A percentile compares a stretch with the other conserved stretches of the same genome.
Conservation (phyloP, 2,888 invertebrate genomes). For the Neuroscelio doddi region DNA sequence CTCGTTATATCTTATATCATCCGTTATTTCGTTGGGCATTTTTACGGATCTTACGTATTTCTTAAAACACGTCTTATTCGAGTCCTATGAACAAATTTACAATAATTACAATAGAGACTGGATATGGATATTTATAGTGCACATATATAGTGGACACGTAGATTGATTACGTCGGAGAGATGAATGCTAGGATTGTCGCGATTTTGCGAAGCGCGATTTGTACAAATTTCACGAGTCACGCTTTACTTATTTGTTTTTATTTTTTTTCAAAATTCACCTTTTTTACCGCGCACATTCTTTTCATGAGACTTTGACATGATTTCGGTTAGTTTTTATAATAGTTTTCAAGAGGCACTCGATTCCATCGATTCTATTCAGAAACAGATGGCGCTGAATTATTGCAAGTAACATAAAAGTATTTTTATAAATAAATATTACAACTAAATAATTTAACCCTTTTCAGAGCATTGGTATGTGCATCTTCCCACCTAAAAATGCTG, state of each 20-base stretch:
- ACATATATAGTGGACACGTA: conserved; percentile 59
- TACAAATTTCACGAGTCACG: not conserved
- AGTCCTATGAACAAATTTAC: conserved; percentile 67
- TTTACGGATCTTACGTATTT: conserved; percentile 9
- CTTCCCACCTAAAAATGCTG: too few species aligned
- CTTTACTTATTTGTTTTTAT: too few species aligned
- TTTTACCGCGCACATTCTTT: not conserved
- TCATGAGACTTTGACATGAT: not conserved
- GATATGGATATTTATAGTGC: conserved; percentile 56
- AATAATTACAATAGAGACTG: conserved; percentile 62
- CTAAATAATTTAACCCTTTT: too few species aligned
- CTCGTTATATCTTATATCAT: conserved; percentile 49
- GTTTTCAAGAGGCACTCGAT: conserved; percentile 16
- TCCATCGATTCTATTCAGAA: conserved; percentile 3
- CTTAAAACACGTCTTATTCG: not conserved
- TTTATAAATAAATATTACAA: not conserved
- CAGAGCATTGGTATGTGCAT: too few species aligned
- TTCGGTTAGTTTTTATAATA: not conserved
- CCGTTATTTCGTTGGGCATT: conserved; percentile 25
- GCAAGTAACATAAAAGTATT: not conserved
- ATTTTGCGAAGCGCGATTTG: not conserved
- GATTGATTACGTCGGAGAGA: conserved; percentile 55
- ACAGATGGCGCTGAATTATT: not conserved
- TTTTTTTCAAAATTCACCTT: too few species aligned
- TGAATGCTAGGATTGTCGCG: conserved; percentile 10